Evolutionary conservation across 2,113 vertebrate species (phyloP), one percentile per base, ranked within the genome.

Genomic region (Rhynchomys soricoides): DNA sequence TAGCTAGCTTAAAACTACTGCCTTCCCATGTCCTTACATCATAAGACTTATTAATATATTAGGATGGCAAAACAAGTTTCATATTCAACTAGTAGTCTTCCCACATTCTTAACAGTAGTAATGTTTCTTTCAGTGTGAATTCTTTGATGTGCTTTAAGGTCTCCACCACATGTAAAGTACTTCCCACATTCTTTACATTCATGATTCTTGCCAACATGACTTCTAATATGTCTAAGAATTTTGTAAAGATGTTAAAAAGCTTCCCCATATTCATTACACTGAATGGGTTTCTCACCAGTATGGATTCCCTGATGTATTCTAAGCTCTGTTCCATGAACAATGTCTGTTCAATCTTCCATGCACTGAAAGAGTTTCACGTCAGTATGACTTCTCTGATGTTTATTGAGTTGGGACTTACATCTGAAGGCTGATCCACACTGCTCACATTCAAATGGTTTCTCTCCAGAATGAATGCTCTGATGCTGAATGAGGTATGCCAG

Each of bases 121-220:
- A 85, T 9, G n/a, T 64, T 64, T 64, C 10, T 29, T 3, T 31
- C 62, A 64, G 24, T 64, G 9, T 64, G 24, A 64, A 64, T 64
- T 64, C 26, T 64, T 11, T 31, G 26, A 29, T 64, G 62, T 64
- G 29, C 17, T 62, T 62, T 62, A 62, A 62, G 59, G 15, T 62
- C 59, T 62, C 59, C n/a, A n/a, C n/a, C n/a, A n/a, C n/a, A n/a
- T n/a, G n/a, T n/a, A n/a, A n/a, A n/a, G n/a, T n/a, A n/a, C n/a
- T n/a, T n/a, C n/a, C n/a, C n/a, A 64, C 8, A 79, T n/a, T 90
- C 87, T 50, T 90, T 62, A 93, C 91, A 79, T 40, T 81, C 66
- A 82, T 40, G 24, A 19, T 94, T 82, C 34, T 89, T 52, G 57
- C 50, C 62, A 62, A 34, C 50, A 62, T 89, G 86, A 71, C 70